Evolutionary conservation across 2,797 vertebrate species (phyloP), one percentile per base, ranked within the genome.

Genomic region (Vultur gryphus): DNA sequence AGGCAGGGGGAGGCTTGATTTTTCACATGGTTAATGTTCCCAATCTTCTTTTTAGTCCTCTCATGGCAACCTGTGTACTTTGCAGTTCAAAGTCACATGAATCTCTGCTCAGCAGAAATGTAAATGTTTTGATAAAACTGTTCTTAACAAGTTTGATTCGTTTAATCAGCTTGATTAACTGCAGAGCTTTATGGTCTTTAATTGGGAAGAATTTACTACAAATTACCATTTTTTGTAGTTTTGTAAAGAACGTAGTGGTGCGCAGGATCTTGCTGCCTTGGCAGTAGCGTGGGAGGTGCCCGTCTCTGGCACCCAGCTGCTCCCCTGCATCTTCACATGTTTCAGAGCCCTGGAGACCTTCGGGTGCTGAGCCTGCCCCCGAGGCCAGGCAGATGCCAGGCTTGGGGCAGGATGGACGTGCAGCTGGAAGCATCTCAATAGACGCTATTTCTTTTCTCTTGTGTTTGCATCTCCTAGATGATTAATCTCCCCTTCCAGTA

Each of bases 41-140:
- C 14, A 72, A 65, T 92, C 75, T 43, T 84, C 76, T 94, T 93
- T 91, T 95, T 78, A 85, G 79, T 92, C 81, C 82, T 97, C 57
- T 93, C 64, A 17, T 85, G 86, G 96, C 93, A 97, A 85, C 84
- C 70, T 89, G 95, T 97, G 69, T 95, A 89, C 96, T 97, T 94
- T 92, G 92, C 76, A 80, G 87, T 84, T 94, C 73, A 54, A 87
- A 94, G 93, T 84, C 93, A 58, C 78, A 93, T 96, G 96, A 95
- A 97, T 95, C 86, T 97, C 84, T 80, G 91, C 89, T 94, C 87
- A 96, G 93, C 87, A 94, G 94, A 96, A 97, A 97, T 84, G 96
- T 97, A 97, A 98, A 98, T 95, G 95, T 98, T 98, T 98, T 96
- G 97, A 96, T 96, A 97, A 95, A 93, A 39, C 66, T 59, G 65